Percentiles rank a stretch among this genome's conserved stretches.
Conservation (phyloP, 2,888 invertebrate species). For the Frankliniella intonsa region DNA sequence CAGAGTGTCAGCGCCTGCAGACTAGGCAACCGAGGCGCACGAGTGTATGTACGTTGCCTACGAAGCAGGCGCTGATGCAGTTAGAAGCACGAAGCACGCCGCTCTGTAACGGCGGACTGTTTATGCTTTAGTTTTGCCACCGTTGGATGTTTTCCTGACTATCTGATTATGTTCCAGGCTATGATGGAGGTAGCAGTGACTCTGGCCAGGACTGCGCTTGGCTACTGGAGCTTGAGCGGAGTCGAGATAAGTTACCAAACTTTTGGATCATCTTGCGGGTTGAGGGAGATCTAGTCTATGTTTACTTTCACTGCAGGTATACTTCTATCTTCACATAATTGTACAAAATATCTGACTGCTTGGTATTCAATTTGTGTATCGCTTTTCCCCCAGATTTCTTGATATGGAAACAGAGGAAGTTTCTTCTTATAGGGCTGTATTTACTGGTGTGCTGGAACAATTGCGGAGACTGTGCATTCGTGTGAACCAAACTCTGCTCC, state of each 20-base stretch:
- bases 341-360: neutral
- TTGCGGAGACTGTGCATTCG: constrained; percentile 57
- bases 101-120: neutral
- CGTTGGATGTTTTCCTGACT: neutral
- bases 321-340: constrained; percentile 15
- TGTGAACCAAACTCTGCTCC: constrained; percentile 64
- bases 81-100: neutral
- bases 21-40: too few species aligned
- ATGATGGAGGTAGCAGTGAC: constrained; percentile 61
- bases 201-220: constrained; percentile 57
- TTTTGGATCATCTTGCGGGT: constrained; percentile 67
- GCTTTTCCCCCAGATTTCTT: constrained; percentile 47
- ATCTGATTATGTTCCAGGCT: constrained; percentile 45
- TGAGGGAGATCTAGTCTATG: constrained; percentile 54
- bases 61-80: neutral
- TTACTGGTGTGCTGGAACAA: constrained; percentile 52
- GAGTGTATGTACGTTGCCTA: too few species aligned
- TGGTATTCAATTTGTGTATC: constrained; percentile 4
- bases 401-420: constrained; percentile 53
- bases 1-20: too few species aligned
- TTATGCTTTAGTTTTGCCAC: constrained; percentile 2
- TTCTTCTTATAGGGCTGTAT: constrained; percentile 51
- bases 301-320: constrained; percentile 65
- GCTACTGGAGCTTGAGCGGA: constrained; percentile 52
- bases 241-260: constrained; percentile 55